Evolutionary conservation across 23 tunicate species (phyloP).

Genomic region (Clavelina lepadiformis): DNA sequence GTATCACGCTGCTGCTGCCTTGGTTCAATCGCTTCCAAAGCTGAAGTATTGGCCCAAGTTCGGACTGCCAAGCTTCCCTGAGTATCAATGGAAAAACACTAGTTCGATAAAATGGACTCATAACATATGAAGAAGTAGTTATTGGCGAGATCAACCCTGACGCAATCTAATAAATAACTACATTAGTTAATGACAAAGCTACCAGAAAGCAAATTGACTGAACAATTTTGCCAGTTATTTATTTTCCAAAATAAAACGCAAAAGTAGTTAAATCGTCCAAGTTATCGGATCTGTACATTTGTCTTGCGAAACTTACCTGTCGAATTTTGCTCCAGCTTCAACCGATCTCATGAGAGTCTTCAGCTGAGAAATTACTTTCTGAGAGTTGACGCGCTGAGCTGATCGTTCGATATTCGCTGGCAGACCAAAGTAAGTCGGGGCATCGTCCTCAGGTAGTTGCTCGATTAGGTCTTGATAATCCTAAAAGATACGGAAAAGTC

Average conservation of each 20-base stretch:
- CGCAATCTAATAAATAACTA: too few relatives aligned
- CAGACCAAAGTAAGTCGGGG: constrained; percentile 68
- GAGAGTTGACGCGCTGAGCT: constrained; percentile 58
- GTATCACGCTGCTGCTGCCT: constrained; percentile 54
- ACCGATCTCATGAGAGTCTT: constrained; percentile 62
- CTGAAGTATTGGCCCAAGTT: constrained; percentile 64
- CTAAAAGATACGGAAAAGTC: constrained; percentile 2
- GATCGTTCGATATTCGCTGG: constrained; percentile 93
- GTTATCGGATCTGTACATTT: too few relatives aligned
- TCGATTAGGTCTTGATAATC: constrained; percentile 62
- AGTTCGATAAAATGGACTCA: too few relatives aligned
- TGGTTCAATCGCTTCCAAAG: constrained; percentile 86
- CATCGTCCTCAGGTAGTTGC: constrained; percentile 69
- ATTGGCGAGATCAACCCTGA: too few relatives aligned
- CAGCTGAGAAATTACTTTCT: constrained; percentile 66
- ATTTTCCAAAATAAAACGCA: too few relatives aligned
- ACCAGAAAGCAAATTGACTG: too few relatives aligned
- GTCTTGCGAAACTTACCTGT: constrained; percentile 28
- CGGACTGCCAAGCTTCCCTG: constrained; percentile 81
- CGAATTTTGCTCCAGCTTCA: constrained; percentile 85
- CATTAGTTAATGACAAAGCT: too few relatives aligned
- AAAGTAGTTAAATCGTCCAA: too few relatives aligned
- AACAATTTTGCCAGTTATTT: too few relatives aligned
- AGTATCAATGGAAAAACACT: too few relatives aligned
- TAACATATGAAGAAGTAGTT: too few relatives aligned